Percentiles rank a stretch among this genome's conserved stretches.
phyloP scores from a whole-genome alignment of 2,888 invertebrate genomes.

The Protonemura montana region DNA sequence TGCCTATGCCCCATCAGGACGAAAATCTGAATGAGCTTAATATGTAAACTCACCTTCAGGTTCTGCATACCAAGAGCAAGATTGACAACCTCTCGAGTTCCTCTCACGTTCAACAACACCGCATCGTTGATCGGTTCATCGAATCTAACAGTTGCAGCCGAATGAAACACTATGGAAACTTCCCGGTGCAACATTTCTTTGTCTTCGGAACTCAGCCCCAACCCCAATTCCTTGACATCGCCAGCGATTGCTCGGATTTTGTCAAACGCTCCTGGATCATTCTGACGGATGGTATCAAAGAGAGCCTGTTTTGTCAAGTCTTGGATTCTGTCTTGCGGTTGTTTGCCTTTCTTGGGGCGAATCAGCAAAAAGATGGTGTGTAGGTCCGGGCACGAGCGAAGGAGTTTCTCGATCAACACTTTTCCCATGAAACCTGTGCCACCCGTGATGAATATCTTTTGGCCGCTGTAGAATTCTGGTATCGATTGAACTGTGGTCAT shows the following conservation, averaged over 20 bases:
- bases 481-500: neutral
- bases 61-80: neutral
- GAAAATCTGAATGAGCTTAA: too few relatives aligned
- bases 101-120: conserved; percentile 9
- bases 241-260: neutral
- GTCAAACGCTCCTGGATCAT: neutral
- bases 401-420: neutral
- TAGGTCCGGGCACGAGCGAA: neutral
- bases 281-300: neutral
- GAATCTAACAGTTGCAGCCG: neutral
- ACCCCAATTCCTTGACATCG: neutral
- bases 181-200: neutral
- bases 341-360: neutral
- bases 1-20: too few relatives aligned
- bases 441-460: neutral
- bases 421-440: neutral
- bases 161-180: neutral
- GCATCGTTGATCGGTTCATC: neutral
- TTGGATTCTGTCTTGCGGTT: neutral
- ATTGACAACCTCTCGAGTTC: neutral
- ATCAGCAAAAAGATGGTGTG: neutral
- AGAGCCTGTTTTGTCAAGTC: neutral
- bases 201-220: neutral
- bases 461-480: neutral
- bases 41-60: neutral